A percentile compares a stretch with the other conserved stretches of the same genome.
Conservation (phyloP, 2,113 vertebrate species). For the Macrotus californicus region DNA sequence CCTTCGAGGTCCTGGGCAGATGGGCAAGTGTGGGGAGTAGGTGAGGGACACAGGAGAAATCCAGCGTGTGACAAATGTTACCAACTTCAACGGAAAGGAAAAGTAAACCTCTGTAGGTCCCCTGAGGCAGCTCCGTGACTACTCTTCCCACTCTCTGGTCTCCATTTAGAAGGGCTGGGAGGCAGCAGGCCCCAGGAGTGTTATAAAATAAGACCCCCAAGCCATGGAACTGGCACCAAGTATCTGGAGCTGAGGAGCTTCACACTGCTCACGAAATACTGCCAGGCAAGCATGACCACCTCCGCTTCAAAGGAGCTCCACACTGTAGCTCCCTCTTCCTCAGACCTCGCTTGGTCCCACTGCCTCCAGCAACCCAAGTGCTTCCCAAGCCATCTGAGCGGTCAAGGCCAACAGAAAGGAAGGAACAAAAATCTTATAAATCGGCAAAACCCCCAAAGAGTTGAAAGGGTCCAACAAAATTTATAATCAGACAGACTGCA, state of each 20-base stretch:
- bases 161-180: not conserved
- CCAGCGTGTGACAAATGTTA: not conserved
- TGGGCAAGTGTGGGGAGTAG: not conserved
- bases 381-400: rapidly evolving
- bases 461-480: not conserved
- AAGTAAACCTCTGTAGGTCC: too few relatives aligned
- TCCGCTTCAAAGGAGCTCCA: rapidly evolving
- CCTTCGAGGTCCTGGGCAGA: rapidly evolving
- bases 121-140: not conserved
- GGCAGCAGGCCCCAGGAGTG: rapidly evolving
- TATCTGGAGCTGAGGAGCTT: rapidly evolving
- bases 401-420: not conserved
- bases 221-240: rapidly evolving
- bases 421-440: not conserved
- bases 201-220: rapidly evolving
- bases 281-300: rapidly evolving
- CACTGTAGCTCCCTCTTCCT: rapidly evolving
- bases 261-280: not conserved
- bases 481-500: not conserved
- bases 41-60: not conserved
- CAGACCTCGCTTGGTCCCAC: not conserved
- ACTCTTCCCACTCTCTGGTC: not conserved
- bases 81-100: not conserved
- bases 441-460: too few relatives aligned
- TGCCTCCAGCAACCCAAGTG: not conserved